Base-by-base conservation (phyloP, 2,888 invertebrate genomes). In the Luperina nickerlii region DNA sequence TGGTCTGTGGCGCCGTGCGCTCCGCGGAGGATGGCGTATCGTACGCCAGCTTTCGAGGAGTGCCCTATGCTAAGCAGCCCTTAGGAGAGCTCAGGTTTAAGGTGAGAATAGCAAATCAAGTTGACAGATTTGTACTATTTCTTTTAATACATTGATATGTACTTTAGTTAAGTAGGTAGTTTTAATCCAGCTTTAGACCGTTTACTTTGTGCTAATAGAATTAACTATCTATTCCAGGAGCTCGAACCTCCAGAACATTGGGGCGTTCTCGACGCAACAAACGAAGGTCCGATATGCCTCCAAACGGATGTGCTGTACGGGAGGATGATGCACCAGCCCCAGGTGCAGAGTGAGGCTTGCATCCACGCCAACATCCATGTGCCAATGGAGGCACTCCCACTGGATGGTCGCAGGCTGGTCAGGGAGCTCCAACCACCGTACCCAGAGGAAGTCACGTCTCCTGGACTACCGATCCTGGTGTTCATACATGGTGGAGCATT, bases 241-340 rank as follows among this genome's bases (percentile, higher is more conserved):
- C 96, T 97, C 1, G 94, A 96, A 83, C 97, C 97, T 4, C 89
- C 95, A 6, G 94, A 95, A 2, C 94, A 96, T 0, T 97, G 97
- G 97, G 83, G 92, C 0, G 92, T 95, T 0, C 95, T 96, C 80
- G 96, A 97, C 83, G 98, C 98, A 2, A 96, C 96, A 3, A 93
- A 95, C 6, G 98, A 97, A 85, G 97, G 97, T 0, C 96, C 97
- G 0, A 95, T 97, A 18, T 98, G 98, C 89, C 97, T 97, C 0
- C 98, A 98, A 91, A 92, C 95, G 2, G 97, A 97, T 88, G 92
- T 96, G 27, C 84, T 96, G 57, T 96, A 96, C 88, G 93, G 93
- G 0, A 83, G 81, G 2, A 74, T 96, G 15, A 92, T 93, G 93
- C 38, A 78, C 11, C 83, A 87, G 80, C 90, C 92, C 15, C 86